These are phyloP conservation scores for Nemotelus nigrinus DNA, from an alignment of 2,888 invertebrate genomes.

Conservation along the genomic window DNA sequence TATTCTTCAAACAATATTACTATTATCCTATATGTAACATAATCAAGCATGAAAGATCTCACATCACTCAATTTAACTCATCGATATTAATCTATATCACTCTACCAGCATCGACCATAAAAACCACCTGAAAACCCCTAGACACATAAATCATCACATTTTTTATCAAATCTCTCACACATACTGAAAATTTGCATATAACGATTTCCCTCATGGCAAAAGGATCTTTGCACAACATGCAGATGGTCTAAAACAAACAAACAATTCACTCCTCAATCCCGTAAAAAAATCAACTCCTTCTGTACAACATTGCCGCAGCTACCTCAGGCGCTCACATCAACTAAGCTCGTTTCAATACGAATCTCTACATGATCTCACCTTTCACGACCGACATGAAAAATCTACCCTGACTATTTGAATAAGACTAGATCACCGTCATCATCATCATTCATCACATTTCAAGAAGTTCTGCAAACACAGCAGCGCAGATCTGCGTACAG, in stretches of 20 bases:
- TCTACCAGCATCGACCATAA: no score
- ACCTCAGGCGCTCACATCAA: no score
- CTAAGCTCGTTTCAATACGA: background rate
- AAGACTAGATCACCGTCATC: conserved; percentile 40
- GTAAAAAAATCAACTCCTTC: background rate
- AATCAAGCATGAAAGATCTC: no score
- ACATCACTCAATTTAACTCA: background rate
- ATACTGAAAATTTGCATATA: conserved; percentile 50
- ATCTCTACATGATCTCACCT: no score
- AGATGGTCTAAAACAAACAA: conserved; percentile 54
- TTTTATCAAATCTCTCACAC: background rate
- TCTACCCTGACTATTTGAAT: conserved; percentile 33
- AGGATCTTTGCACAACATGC: conserved; percentile 25
- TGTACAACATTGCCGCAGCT: no score
- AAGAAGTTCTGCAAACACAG: conserved; percentile 29
- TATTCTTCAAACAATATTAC: no score
- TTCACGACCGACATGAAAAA: conserved; percentile 7
- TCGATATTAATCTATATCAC: background rate
- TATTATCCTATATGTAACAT: no score
- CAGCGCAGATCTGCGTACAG: background rate
- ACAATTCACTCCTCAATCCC: conserved; percentile 48
- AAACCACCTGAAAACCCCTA: background rate
- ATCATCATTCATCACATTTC: conserved; percentile 45
- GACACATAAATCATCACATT: conserved; percentile 20
- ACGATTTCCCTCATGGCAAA: conserved; percentile 45